Evolutionary conservation across 2,797 vertebrate genomes (phyloP).

Genomic region (Podarcis lilfordi): DNA sequence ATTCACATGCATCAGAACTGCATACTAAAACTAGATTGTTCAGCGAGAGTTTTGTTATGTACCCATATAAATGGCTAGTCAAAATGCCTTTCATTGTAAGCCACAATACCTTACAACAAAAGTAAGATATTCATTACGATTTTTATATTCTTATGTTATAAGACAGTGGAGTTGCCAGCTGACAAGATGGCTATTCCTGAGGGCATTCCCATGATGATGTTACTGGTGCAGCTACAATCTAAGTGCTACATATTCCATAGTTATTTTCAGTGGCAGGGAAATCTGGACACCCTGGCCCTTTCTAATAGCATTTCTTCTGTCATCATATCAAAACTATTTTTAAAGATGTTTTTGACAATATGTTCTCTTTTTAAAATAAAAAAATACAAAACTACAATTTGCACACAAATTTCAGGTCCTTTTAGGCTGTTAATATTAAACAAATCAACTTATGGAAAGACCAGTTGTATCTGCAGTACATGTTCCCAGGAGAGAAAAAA

Average conservation of each 20-base stretch:
- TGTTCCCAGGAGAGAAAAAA: neutral
- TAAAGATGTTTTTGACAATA: neutral
- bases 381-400: neutral
- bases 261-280: slow-evolving; percentile 15
- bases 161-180: neutral
- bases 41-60: neutral
- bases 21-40: neutral
- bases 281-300: neutral
- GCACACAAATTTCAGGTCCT: neutral
- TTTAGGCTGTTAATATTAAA: neutral
- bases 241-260: slow-evolving; percentile 22
- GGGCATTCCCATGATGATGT: slow-evolving; percentile 13
- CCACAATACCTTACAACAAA: neutral
- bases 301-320: neutral
- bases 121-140: slow-evolving; percentile 4
- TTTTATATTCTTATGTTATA: slow-evolving; percentile 13
- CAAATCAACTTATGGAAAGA: neutral
- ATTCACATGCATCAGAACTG: neutral
- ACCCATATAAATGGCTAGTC: neutral
- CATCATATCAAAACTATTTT: neutral
- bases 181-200: slow-evolving; percentile 8
- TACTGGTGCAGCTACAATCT: slow-evolving; percentile 9
- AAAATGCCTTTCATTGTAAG: slow-evolving; percentile 4
- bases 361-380: neutral
- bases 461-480: neutral